These are phyloP conservation scores for Morelia viridis DNA, from an alignment of 2,797 vertebrate species.

Conservation along the genomic window DNA sequence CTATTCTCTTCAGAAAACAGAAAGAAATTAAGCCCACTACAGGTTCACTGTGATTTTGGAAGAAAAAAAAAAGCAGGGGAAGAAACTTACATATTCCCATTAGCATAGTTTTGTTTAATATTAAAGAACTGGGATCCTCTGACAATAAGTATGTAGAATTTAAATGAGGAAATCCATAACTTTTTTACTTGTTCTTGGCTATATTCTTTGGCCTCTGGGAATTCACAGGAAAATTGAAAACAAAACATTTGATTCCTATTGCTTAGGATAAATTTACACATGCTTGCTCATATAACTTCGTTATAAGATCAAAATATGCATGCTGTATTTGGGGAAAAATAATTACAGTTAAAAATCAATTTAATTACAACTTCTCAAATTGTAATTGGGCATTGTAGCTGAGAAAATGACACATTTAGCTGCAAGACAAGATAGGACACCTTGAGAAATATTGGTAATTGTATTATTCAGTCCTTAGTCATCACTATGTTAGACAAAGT, in stretches of 20 bases:
- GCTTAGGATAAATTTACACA: background rate
- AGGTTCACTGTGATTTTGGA: background rate
- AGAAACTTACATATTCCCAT: background rate
- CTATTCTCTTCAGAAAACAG: background rate
- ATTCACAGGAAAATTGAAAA: background rate
- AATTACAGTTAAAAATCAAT: background rate
- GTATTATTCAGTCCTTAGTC: background rate
- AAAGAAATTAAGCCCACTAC: background rate
- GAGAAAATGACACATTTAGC: background rate
- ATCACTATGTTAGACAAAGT: background rate
- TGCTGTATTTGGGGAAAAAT: background rate
- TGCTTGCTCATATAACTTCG: background rate
- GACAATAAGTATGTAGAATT: background rate
- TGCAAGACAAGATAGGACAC: background rate
- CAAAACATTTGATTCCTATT: background rate
- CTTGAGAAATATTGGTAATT: background rate
- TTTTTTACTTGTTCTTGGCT: background rate
- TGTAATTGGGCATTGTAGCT: background rate
- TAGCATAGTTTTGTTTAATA: background rate
- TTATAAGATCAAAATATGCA: background rate
- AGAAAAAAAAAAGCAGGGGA: background rate
- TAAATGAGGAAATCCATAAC: background rate
- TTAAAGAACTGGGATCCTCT: background rate
- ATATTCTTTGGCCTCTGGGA: background rate
- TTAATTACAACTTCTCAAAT: background rate